Conservation (phyloP, 2,888 invertebrate genomes). For the Hirtodrosophila cameraria region DNA sequence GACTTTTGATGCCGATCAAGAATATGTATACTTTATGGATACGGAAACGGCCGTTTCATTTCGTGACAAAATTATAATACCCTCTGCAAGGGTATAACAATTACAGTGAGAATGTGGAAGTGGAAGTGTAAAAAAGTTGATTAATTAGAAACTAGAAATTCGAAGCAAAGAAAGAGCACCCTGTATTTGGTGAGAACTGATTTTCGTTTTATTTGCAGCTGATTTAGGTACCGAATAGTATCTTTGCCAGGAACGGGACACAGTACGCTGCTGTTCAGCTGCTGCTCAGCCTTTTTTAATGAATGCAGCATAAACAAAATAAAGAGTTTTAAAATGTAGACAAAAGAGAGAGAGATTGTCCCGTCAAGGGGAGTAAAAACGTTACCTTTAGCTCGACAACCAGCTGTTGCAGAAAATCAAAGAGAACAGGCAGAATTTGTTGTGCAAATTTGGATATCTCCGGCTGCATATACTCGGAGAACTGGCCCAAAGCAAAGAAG, state of each 20-base stretch:
- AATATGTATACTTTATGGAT: too few species aligned
- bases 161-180: constrained; percentile 53
- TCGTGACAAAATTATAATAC: too few species aligned
- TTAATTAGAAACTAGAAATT: constrained; percentile 19
- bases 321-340: constrained; percentile 33
- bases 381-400: constrained; percentile 85
- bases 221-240: constrained; percentile 80
- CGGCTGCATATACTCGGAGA: constrained; percentile 92
- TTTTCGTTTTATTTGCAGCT: constrained; percentile 82
- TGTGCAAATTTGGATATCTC: constrained; percentile 90
- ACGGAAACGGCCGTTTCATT: too few species aligned
- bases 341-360: not conserved
- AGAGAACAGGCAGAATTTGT: constrained; percentile 89
- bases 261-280: constrained; percentile 35
- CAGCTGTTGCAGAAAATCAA: constrained; percentile 88
- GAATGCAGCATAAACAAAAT: constrained; percentile 54
- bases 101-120: constrained; percentile 11
- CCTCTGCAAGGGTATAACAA: constrained; percentile 6
- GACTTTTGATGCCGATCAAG: too few species aligned
- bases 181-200: constrained; percentile 81
- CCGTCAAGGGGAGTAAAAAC: not conserved
- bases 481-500: constrained; percentile 91
- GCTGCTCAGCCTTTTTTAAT: constrained; percentile 59
- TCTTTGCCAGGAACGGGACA: constrained; percentile 65
- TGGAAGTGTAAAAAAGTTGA: constrained; percentile 18